Base-by-base conservation (phyloP, 1,140 invertebrate genomes). In the Drosophila grimshawi region DNA sequence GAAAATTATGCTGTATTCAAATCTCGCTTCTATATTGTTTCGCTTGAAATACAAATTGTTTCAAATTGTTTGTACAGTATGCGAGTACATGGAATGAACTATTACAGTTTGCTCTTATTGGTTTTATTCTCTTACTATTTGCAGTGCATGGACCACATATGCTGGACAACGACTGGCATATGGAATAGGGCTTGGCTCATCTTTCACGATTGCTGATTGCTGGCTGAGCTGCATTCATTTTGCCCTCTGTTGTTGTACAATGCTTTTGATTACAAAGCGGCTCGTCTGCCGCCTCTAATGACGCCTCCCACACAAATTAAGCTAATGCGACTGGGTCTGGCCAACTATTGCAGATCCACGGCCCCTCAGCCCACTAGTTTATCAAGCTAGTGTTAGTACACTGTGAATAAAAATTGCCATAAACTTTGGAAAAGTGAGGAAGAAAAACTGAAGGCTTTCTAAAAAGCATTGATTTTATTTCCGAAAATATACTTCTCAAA, bases 251-350 rank as follows among this genome's bases (percentile, higher is more conserved):
- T n/a, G 30, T 46, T 61, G 55, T 69, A 45, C 55, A 80, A 81
- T 76, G 81, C 74, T 67, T 81, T 86, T 86, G 78, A 81, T 86
- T 55, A 43, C 65, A 71, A 71, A 71, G 56, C 53, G 39, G 60
- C 32, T 37, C 65, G 53, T 49, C 60, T 32, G 59, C 41, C 61
- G 60, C 56, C 67, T 81, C 79, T 88, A 86, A 88, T 82, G 83
- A 86, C 62, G 79, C 76, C 80, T 66, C 72, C 82, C 76, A 86
- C 83, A 77, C 83, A 77, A 86, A 86, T 86, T 86, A 82, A 86
- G 82, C 82, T 86, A 86, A 86, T 86, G 82, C 76, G 83, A 78
- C 65, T 62, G 65, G 43, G 51, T 10, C 57, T 68, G 68, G 64
- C 64, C 73, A 64, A 48, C 74, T 51, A 48, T 68, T 51, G 45